Evolutionary conservation across 2,113 vertebrate species (phyloP).

Genomic region (Cyprinodon brontotheroides): DNA sequence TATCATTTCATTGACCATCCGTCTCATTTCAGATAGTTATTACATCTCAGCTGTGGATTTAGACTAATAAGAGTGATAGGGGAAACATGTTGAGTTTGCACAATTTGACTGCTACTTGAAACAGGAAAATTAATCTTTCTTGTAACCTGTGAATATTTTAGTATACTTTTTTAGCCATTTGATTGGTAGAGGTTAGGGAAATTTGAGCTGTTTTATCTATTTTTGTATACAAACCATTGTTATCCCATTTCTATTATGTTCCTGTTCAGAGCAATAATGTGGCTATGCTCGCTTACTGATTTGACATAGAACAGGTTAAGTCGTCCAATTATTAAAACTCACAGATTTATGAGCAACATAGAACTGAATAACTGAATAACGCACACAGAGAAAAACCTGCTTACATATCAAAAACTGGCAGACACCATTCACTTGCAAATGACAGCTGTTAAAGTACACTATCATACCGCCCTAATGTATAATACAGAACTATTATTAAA

Average conservation of each 20-base stretch:
- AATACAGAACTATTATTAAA: neutral
- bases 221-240: neutral
- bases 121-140: neutral
- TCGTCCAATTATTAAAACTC: neutral
- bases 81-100: neutral
- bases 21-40: neutral
- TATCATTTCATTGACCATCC: neutral
- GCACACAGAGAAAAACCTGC: neutral
- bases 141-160: neutral
- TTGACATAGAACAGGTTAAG: conserved; percentile 2
- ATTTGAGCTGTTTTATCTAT: neutral
- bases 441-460: conserved; percentile 20
- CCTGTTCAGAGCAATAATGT: neutral
- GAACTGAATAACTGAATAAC: neutral
- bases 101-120: neutral
- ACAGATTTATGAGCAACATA: conserved; percentile 2
- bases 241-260: neutral
- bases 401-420: conserved; percentile 9
- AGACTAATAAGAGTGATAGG: too few species aligned
- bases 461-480: neutral
- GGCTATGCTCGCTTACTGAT: neutral
- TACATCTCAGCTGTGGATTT: neutral
- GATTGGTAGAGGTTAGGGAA: neutral
- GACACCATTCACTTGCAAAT: neutral
- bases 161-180: neutral